Percentiles rank a stretch among this genome's conserved stretches.
phyloP scores from a whole-genome alignment of 2,113 vertebrate genomes.

The Gorsachius goisagi region DNA sequence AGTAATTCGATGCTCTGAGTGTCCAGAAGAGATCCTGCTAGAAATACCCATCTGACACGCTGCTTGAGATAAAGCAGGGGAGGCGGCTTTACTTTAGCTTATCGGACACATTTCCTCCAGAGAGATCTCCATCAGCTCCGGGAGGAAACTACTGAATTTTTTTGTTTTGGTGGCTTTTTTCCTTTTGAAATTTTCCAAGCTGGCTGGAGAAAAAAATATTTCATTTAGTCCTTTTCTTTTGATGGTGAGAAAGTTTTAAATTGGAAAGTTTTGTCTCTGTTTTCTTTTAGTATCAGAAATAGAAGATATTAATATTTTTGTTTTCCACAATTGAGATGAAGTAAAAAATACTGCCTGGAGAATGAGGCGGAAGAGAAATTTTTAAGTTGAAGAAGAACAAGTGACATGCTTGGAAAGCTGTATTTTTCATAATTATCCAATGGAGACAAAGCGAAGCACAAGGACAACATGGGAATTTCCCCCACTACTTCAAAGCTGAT shows the following conservation, averaged over 20 bases:
- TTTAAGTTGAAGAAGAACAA: conserved; percentile 9
- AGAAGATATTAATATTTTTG: not conserved
- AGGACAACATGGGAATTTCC: not conserved
- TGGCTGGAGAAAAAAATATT: not conserved
- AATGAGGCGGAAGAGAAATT: not conserved
- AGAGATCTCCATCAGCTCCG: conserved; percentile 49
- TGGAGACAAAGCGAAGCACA: conserved; percentile 14
- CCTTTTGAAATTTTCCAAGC: not conserved
- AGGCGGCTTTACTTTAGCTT: conserved; percentile 42
- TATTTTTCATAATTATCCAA: conserved; percentile 53
- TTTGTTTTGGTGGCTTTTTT: conserved; percentile 5
- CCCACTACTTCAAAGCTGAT: not conserved
- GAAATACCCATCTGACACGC: conserved; percentile 55
- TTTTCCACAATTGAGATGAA: not conserved
- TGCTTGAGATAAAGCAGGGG: conserved; percentile 54
- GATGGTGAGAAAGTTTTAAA: not conserved
- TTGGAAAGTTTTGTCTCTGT: not conserved
- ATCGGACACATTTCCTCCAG: conserved; percentile 47
- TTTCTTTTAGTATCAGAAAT: not conserved
- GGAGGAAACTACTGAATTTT: conserved; percentile 26
- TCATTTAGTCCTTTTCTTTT: not conserved
- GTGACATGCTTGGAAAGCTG: not conserved
- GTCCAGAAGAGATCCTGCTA: conserved; percentile 26
- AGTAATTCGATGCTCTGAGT: conserved; percentile 46
- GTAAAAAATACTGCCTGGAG: not conserved